Evolutionary conservation across 1,140 invertebrate genomes (phyloP), one percentile per base, ranked within the genome.

Genomic region (Zaprionus kolodkinae): DNA sequence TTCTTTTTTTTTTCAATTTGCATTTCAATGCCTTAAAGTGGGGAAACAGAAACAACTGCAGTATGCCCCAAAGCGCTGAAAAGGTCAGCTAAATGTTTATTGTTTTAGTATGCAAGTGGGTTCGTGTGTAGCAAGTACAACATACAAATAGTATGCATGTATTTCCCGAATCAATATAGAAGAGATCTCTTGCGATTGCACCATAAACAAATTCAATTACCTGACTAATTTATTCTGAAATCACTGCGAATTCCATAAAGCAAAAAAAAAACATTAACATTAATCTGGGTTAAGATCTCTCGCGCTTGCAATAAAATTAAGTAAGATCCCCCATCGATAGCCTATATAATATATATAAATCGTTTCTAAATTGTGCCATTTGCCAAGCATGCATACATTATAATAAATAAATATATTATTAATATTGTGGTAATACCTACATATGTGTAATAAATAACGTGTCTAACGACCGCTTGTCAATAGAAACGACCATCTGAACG

Each of bases 51-150:
- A 79, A 56, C 35, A 50, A 27, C 40, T 45, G 45, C 27, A 64
- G n/a, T 40, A 43, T 56, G 38, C 45, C 45, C 45, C 33, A 48
- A 73, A 76, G 78, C 84, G 75, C 80, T 78, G 85, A 88, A 88
- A 88, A 88, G 85, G 85, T 88, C 85, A 88, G 79, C 81, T 72
- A 85, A 87, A 87, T 87, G 83, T 87, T 87, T 87, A 84, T 87
- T 88, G 84, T 87, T 87, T 85, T 88, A 86, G 79, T 79, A 80
- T 79, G 77, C 75, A 63, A 80, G 63, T 71, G 60, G 65, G 83
- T 54, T 79, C 74, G 76, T 81, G 71, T 74, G 77, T 89, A 72
- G 84, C 70, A 77, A 84, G 80, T 84, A 80, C 72, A 48, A 33
- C 52, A 52, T 38, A 45, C 25, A 63, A 35, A 43, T 30, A 11